These are phyloP conservation scores for Hypothenemus hampei DNA, from an alignment of 1,140 invertebrate genomes.

Conservation along the genomic window DNA sequence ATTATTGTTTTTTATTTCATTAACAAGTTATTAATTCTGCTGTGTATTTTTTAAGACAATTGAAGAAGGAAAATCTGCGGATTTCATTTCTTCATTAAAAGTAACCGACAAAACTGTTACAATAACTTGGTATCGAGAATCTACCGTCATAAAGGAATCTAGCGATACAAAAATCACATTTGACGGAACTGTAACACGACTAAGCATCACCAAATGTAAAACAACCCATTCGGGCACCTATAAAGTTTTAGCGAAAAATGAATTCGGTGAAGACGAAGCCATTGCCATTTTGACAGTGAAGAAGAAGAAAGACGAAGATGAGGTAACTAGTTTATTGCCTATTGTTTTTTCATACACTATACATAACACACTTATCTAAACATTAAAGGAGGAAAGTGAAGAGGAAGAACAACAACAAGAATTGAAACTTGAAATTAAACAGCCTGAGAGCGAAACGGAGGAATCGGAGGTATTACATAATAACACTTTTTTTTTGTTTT, in stretches of 20 bases:
- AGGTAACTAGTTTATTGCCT: conserved; percentile 19
- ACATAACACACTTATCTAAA: conserved; percentile 18
- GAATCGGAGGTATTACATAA: conserved; percentile 22
- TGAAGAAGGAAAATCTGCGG: conserved; percentile 71
- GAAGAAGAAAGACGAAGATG: conserved; percentile 45
- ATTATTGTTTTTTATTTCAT: neutral
- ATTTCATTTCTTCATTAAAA: conserved; percentile 69
- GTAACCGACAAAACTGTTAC: conserved; percentile 70
- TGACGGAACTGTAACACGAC: conserved; percentile 72
- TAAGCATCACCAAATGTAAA: conserved; percentile 67
- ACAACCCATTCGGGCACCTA: conserved; percentile 69
- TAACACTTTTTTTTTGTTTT: conserved; percentile 9
- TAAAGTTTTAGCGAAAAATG: conserved; percentile 75
- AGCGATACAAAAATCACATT: conserved; percentile 66
- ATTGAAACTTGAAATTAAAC: conserved; percentile 13
- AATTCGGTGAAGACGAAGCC: conserved; percentile 77
- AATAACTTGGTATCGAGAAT: conserved; percentile 83
- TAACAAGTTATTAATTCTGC: too few relatives aligned
- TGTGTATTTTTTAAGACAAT: conserved; percentile 52
- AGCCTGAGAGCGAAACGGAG: conserved; percentile 9
- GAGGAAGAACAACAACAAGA: conserved; percentile 27
- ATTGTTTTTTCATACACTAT: conserved; percentile 6
- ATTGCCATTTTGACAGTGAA: conserved; percentile 69
- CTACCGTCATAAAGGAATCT: conserved; percentile 64
- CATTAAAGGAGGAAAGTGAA: conserved; percentile 28